Base-by-base conservation (phyloP, 2,113 vertebrate genomes). In the Catharus bicknelli region DNA sequence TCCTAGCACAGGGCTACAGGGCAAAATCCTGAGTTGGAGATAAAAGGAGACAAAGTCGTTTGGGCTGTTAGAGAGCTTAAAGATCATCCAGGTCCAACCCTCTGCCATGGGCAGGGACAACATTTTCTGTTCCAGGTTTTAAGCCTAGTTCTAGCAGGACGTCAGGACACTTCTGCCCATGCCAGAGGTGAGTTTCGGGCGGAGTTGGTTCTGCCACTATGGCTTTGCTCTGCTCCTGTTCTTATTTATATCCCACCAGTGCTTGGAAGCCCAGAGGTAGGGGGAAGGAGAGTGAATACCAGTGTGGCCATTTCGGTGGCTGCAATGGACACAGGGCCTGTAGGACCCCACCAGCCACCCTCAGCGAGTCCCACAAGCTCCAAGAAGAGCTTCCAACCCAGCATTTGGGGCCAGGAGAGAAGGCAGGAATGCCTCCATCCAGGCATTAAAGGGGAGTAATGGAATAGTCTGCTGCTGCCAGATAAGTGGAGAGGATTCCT, bases 311-410 rank as follows among this genome's bases (percentile, higher is more conserved):
- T 81, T 76, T 55, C 59, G 48, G 74, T 76, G 75, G 36, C 75
- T 68, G 48, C 62, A 22, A 74, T 59, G 55, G 83, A 48, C 23
- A 50, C 30, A 51, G 72, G 79, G 45, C 83, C 90, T 83, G 66
- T 94, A 86, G 80, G 77, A 19, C 27, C 25, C 69, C 67, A 8
- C 45, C 10, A 47, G 81, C 45, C 51, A 20, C 16, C 80, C 40
- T 81, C 13, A 27, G n/a, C 6, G 15, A 14, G 15, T 8, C 43
- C 43, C 77, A 63, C 40, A 47, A 58, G 74, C 86, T 93, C 83
- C 88, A 90, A 93, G 88, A 89, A 93, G 90, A 58, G 68, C 95
- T 93, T 86, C 77, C 86, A 82, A 13, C 15, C n/a, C 63, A 69
- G 57, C 5, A 0, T 73, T 81, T 80, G 18, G 57, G 26, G 18